phyloP scores from a whole-genome alignment of 37 sponge, comb jelly and placozoan species.

The Oopsacas minuta region DNA sequence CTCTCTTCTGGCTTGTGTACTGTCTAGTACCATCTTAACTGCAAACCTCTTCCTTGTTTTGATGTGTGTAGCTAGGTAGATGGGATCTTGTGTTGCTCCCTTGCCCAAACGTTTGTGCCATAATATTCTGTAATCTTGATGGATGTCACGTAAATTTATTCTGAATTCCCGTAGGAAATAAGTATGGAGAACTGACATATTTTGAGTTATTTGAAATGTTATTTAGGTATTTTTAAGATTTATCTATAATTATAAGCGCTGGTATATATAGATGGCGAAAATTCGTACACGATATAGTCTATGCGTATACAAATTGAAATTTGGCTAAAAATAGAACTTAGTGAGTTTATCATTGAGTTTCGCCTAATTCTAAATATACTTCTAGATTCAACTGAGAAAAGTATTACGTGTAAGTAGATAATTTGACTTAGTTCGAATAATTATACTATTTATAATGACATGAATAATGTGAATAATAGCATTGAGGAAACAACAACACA shows the following conservation, averaged over 20 bases:
- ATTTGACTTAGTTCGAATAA: no score
- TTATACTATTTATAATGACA: no score
- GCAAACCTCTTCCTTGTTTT: neutral
- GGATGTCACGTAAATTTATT: neutral
- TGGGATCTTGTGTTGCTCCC: constrained; percentile 5
- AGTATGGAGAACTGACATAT: neutral
- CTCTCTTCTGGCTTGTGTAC: constrained; percentile 1
- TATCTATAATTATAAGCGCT: neutral
- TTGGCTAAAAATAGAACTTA: no score
- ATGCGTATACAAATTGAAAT: no score
- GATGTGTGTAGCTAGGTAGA: constrained; percentile 13
- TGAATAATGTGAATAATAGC: no score
- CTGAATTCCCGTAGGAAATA: neutral
- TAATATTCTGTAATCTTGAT: neutral
- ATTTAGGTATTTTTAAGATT: neutral
- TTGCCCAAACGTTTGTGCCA: neutral
- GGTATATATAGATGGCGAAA: no score
- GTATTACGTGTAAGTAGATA: no score
- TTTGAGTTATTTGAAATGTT: neutral
- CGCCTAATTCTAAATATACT: no score
- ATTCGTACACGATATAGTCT: no score
- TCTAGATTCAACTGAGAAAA: no score
- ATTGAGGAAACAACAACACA: no score
- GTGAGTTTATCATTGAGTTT: no score
- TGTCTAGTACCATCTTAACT: neutral